Conservation (phyloP, 2,797 vertebrate genomes). For the Huso huso region DNA sequence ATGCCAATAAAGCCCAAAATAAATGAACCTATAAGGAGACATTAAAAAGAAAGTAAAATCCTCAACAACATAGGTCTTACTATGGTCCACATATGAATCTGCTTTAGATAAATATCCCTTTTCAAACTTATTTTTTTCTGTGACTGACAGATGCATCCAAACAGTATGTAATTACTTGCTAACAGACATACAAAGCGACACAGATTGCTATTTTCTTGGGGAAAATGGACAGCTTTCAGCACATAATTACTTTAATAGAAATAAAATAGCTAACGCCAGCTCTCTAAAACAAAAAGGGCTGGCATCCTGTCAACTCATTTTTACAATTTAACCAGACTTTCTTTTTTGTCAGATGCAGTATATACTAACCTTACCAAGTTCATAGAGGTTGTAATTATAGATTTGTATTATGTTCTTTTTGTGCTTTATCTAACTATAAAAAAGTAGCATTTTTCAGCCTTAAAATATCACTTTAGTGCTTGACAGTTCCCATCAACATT, state of each 20-base stretch:
- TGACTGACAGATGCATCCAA: neutral
- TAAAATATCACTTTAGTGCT: neutral
- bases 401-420: neutral
- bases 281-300: neutral
- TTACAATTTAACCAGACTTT: neutral
- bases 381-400: neutral
- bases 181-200: neutral
- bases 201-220: constrained; percentile 1
- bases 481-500: neutral
- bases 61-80: no score
- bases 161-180: neutral
- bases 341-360: neutral
- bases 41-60: no score
- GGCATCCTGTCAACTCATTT: neutral
- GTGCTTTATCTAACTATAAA: neutral
- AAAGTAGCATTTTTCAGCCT: neutral
- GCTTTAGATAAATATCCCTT: no score
- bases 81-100: no score
- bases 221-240: constrained; percentile 3
- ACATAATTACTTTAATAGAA: constrained; percentile 4
- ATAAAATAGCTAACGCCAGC: neutral
- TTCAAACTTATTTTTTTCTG: no score
- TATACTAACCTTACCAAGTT: neutral
- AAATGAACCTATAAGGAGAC: no score
- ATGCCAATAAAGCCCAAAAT: no score